Evolutionary conservation across 2,888 invertebrate genomes (phyloP).

Genomic region (Anagyrus pseudococci): DNA sequence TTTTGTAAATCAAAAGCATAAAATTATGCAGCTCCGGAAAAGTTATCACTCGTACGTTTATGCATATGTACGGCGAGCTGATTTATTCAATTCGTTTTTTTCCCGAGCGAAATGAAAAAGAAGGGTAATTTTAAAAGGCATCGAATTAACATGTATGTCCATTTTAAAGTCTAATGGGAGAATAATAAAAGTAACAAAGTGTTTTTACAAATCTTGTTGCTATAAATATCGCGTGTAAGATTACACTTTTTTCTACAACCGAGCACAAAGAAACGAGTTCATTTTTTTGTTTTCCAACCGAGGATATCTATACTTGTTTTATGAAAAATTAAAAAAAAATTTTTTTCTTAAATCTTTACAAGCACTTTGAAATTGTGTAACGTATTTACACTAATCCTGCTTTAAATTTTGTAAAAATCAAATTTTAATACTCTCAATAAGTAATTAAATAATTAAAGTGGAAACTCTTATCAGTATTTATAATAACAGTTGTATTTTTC

Average conservation of each 20-base stretch:
- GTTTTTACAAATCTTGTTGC: slow-evolving; percentile 5
- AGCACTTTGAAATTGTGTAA: too few relatives aligned
- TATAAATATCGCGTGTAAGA: background rate
- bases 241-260: background rate
- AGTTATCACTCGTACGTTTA: background rate
- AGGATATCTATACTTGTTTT: background rate
- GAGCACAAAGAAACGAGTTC: background rate
- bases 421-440: too few relatives aligned
- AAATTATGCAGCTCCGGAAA: too few relatives aligned
- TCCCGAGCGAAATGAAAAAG: background rate
- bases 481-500: too few relatives aligned
- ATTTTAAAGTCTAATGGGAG: slow-evolving; percentile 1
- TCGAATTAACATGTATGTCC: background rate
- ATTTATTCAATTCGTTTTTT: background rate
- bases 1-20: too few relatives aligned
- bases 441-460: too few relatives aligned
- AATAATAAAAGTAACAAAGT: background rate
- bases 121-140: background rate
- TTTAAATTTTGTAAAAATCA: too few relatives aligned
- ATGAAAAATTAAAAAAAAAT: background rate
- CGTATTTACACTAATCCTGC: too few relatives aligned
- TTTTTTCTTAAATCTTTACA: too few relatives aligned
- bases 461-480: too few relatives aligned
- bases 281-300: background rate
- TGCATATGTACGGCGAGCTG: background rate